These are phyloP conservation scores for Beris chalybata DNA, from an alignment of 2,888 invertebrate species.

Conservation along the genomic window DNA sequence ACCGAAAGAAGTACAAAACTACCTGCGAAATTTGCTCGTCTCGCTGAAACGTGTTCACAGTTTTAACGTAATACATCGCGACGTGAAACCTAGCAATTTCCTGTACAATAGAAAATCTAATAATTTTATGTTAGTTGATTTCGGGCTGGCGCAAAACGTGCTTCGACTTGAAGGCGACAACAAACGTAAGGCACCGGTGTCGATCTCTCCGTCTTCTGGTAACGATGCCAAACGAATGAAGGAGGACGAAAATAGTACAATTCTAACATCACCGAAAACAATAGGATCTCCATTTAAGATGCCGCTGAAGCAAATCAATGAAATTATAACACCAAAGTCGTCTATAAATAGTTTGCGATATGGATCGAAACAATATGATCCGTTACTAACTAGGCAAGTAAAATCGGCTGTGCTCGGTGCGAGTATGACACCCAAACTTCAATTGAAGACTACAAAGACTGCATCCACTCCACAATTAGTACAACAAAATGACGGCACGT, in stretches of 20 bases:
- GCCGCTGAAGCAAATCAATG: slow-evolving; percentile 51
- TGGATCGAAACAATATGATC: slow-evolving; percentile 27
- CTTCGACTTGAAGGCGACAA: slow-evolving; percentile 46
- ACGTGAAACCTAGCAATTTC: slow-evolving; percentile 91
- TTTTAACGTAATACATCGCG: slow-evolving; percentile 83
- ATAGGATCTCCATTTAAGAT: slow-evolving; percentile 47
- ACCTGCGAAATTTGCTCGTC: slow-evolving; percentile 78
- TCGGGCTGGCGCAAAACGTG: slow-evolving; percentile 79
- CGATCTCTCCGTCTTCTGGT: not conserved
- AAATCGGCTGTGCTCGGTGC: slow-evolving; percentile 44
- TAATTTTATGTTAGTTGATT: slow-evolving; percentile 81
- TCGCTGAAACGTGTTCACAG: slow-evolving; percentile 81
- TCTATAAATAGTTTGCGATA: slow-evolving; percentile 2
- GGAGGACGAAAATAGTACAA: slow-evolving; percentile 15
- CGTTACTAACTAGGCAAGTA: slow-evolving; percentile 40
- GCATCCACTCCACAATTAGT: slow-evolving; percentile 17
- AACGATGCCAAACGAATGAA: slow-evolving; percentile 17
- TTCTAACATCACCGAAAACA: not conserved
- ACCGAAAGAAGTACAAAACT: slow-evolving; percentile 69
- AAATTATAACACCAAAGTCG: slow-evolving; percentile 36
- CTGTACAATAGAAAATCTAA: slow-evolving; percentile 73
- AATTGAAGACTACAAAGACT: slow-evolving; percentile 14
- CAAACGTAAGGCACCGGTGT: slow-evolving; percentile 7
- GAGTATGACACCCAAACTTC: slow-evolving; percentile 38
- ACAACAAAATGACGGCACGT: slow-evolving; percentile 23